phyloP scores from a whole-genome alignment of 2,797 vertebrate species.

The Syndactyla subalaris region DNA sequence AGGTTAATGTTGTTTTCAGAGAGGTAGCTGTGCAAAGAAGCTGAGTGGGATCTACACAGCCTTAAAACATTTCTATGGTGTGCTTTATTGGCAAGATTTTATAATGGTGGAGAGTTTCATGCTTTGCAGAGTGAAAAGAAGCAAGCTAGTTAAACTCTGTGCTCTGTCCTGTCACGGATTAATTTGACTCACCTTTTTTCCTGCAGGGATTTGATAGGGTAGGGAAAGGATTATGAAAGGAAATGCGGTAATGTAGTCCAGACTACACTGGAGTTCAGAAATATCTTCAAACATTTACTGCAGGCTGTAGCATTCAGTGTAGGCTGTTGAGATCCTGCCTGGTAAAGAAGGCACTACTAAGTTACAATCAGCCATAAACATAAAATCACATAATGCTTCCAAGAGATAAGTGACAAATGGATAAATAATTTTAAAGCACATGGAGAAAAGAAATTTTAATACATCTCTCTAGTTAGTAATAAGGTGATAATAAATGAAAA shows the following conservation, averaged over 20 bases:
- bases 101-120: neutral
- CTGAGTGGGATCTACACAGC: neutral
- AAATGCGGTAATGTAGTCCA: neutral
- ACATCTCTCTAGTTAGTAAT: neutral
- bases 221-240: neutral
- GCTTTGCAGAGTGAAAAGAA: neutral
- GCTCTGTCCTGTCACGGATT: neutral
- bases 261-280: neutral
- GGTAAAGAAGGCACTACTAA: neutral
- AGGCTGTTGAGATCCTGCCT: neutral
- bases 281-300: neutral
- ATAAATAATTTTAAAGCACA: neutral
- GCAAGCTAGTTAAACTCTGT: neutral
- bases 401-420: neutral
- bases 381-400: neutral
- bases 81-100: neutral
- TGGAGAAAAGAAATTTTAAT: neutral
- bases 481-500: neutral
- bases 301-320: neutral
- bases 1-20: conserved; percentile 7
- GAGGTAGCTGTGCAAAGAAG: neutral
- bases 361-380: neutral
- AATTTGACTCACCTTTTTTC: conserved; percentile 17
- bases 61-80: neutral
- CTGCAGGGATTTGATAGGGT: neutral